phyloP scores from a whole-genome alignment of 2,888 invertebrate species.

The Erannis defoliaria region DNA sequence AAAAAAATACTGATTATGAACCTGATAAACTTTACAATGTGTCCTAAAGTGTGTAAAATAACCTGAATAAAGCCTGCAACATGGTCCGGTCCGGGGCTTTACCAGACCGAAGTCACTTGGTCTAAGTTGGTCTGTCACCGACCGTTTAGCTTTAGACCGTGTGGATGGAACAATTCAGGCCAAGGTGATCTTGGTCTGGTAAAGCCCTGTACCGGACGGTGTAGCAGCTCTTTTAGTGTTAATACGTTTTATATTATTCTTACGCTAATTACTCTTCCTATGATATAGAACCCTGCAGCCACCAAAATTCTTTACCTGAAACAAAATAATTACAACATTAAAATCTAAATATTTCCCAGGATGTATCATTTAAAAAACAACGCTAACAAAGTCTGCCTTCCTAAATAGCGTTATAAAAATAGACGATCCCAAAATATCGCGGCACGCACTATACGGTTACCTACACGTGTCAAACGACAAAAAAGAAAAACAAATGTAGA shows the following conservation, averaged over 20 bases:
- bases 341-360: not conserved
- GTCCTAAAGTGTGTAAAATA: too few relatives aligned
- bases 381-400: conserved; percentile 11
- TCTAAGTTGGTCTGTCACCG: too few relatives aligned
- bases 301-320: conserved; percentile 30
- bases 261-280: not conserved
- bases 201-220: too few relatives aligned
- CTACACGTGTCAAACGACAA: conserved; percentile 44
- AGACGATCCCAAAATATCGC: conserved; percentile 27
- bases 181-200: too few relatives aligned
- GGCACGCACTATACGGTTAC: conserved; percentile 30
- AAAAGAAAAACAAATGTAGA: conserved; percentile 47
- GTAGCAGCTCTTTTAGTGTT: too few relatives aligned
- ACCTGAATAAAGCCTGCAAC: too few relatives aligned
- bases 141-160: too few relatives aligned
- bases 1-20: too few relatives aligned
- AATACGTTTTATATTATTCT: not conserved
- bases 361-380: not conserved
- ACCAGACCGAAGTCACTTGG: too few relatives aligned
- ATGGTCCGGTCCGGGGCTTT: too few relatives aligned
- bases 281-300: not conserved
- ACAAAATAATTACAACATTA: conserved; percentile 26
- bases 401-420: conserved; percentile 30
- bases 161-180: too few relatives aligned
- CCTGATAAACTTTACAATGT: too few relatives aligned